These are phyloP conservation scores for Ceratina calcarata DNA, from an alignment of 1,140 invertebrate species.

Conservation along the genomic window DNA sequence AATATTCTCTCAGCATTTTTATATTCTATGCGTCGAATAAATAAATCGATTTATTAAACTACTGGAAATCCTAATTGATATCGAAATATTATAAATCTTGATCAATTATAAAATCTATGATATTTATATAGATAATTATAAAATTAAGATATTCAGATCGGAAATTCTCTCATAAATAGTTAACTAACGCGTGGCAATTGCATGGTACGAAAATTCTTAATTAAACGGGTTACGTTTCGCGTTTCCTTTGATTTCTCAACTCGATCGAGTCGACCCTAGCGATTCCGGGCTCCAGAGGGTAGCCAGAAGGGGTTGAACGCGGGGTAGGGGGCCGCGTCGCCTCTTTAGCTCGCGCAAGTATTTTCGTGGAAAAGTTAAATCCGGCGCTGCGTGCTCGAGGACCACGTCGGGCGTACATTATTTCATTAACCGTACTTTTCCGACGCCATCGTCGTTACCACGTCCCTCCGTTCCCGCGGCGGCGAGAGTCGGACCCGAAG, in stretches of 20 bases:
- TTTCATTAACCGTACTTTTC: slow-evolving; percentile 68
- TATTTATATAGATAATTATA: too few relatives aligned
- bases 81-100: too few relatives aligned
- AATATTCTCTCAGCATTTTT: too few relatives aligned
- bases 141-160: too few relatives aligned
- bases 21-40: too few relatives aligned
- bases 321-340: neutral
- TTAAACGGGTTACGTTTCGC: slow-evolving; percentile 29
- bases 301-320: neutral
- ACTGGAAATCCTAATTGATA: too few relatives aligned
- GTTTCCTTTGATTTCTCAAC: slow-evolving; percentile 56
- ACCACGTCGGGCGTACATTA: slow-evolving; percentile 66
- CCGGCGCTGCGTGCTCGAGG: slow-evolving; percentile 55
- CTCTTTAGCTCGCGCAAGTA: slow-evolving; percentile 48
- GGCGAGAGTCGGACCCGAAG: slow-evolving; percentile 20
- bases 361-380: slow-evolving; percentile 65
- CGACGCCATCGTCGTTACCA: slow-evolving; percentile 40
- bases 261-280: slow-evolving; percentile 48
- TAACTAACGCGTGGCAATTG: neutral
- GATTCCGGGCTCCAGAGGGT: slow-evolving; percentile 33
- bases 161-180: neutral
- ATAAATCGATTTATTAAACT: too few relatives aligned
- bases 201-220: slow-evolving; percentile 9
- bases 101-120: too few relatives aligned
- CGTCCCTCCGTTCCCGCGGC: neutral